Conservation (phyloP, 2,888 invertebrate genomes). For the Acrobasis suavella region DNA sequence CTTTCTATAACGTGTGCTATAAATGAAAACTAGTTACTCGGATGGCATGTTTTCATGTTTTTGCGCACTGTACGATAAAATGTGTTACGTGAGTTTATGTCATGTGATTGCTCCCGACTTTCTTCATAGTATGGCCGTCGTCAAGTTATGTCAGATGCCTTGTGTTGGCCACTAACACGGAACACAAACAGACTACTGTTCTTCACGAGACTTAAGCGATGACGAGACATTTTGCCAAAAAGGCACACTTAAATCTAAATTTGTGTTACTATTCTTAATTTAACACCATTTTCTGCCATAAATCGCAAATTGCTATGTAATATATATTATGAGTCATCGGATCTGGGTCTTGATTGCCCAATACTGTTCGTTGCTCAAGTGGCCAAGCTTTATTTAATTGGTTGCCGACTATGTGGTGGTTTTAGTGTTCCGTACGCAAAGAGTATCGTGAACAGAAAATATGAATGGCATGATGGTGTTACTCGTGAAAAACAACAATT, state of each 20-base stretch:
- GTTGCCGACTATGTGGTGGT: slow-evolving; percentile 1
- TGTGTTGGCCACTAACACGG: no score
- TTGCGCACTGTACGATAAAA: background rate
- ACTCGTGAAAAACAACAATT: no score
- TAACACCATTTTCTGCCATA: background rate
- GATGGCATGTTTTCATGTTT: background rate
- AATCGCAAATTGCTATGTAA: background rate
- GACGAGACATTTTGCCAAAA: no score
- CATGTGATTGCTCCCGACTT: background rate
- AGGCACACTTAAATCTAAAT: no score
- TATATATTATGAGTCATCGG: background rate
- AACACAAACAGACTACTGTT: no score
- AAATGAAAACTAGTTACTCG: background rate
- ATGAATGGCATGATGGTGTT: no score
- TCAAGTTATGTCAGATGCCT: no score
- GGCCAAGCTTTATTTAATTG: slow-evolving; percentile 11
- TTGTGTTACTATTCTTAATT: background rate
- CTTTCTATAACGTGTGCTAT: background rate
- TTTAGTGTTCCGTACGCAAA: no score
- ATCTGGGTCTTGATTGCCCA: slow-evolving; percentile 3
- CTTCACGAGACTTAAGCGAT: no score
- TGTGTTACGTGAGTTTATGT: background rate
- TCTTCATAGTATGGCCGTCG: no score
- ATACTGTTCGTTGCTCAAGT: background rate
- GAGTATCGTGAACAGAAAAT: no score